Evolutionary conservation across 2,888 invertebrate genomes (phyloP).

Genomic region (Megamerina dolium): DNA sequence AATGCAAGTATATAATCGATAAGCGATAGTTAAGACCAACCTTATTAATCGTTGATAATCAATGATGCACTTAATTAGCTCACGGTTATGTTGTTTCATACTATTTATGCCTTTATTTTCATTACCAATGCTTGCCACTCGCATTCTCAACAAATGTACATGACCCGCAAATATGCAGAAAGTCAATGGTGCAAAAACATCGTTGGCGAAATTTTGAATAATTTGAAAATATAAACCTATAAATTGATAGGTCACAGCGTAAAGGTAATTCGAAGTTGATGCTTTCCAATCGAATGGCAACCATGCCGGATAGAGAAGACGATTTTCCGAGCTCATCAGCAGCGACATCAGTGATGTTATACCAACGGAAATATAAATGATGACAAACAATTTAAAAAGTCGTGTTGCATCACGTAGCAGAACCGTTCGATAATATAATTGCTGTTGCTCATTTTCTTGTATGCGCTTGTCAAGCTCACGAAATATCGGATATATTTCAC

Average conservation of each 20-base stretch:
- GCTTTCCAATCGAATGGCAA: conserved; percentile 22
- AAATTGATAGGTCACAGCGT: conserved; percentile 19
- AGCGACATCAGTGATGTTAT: conserved; percentile 11
- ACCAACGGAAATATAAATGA: conserved; percentile 13
- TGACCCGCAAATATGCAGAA: conserved; percentile 23
- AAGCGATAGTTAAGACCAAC: too few relatives aligned
- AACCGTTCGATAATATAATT: conserved; percentile 7
- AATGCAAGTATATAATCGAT: too few relatives aligned
- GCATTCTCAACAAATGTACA: conserved; percentile 18
- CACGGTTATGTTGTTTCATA: conserved; percentile 18
- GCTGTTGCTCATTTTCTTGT: conserved; percentile 12
- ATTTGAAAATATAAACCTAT: conserved; percentile 20
- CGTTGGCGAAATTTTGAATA: conserved; percentile 19
- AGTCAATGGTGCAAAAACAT: conserved; percentile 16
- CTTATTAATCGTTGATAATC: conserved; percentile 21
- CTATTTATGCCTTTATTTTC: background rate
- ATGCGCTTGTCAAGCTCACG: conserved; percentile 14
- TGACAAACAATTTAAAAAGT: conserved; percentile 3
- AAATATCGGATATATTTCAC: conserved; percentile 12
- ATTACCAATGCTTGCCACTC: conserved; percentile 20
- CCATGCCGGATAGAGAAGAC: conserved; percentile 24
- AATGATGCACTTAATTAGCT: conserved; percentile 20
- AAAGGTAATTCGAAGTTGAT: conserved; percentile 11
- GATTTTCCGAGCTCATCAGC: conserved; percentile 10
- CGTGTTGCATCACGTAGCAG: background rate